phyloP scores from a whole-genome alignment of 1,140 invertebrate species.

The Heliconius eleuchia region DNA sequence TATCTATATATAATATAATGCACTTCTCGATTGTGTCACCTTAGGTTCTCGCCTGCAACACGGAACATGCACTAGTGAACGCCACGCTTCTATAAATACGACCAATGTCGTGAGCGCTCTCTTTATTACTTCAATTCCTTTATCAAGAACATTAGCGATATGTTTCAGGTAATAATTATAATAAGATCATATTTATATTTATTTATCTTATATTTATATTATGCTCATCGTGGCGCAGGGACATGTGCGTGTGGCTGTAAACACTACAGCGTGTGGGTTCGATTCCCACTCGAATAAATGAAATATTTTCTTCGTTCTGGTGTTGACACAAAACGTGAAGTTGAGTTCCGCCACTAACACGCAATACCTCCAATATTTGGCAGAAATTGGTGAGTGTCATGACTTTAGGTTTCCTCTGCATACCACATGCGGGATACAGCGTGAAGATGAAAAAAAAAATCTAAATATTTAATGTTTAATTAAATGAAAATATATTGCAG shows the following conservation, averaged over 20 bases:
- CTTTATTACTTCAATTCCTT: constrained; percentile 55
- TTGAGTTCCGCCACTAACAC: too few relatives aligned
- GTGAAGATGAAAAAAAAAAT: neutral
- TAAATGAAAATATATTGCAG: constrained; percentile 44
- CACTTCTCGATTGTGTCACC: constrained; percentile 18
- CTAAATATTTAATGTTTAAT: neutral
- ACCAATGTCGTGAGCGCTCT: constrained; percentile 38
- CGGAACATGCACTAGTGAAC: constrained; percentile 67
- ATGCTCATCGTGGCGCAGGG: too few relatives aligned
- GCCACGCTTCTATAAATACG: constrained; percentile 72
- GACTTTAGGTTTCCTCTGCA: too few relatives aligned
- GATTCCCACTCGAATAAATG: too few relatives aligned
- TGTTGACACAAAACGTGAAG: too few relatives aligned
- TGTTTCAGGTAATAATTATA: constrained; percentile 57
- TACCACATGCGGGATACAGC: too few relatives aligned
- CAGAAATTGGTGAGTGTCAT: too few relatives aligned
- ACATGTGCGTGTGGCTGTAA: too few relatives aligned
- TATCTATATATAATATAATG: neutral
- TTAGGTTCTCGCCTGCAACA: constrained; percentile 36
- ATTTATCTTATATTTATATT: too few relatives aligned
- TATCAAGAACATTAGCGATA: constrained; percentile 55
- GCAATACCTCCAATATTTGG: too few relatives aligned
- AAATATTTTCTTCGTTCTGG: too few relatives aligned
- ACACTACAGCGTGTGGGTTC: too few relatives aligned
- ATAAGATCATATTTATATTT: neutral